Evolutionary conservation across 2,113 vertebrate species (phyloP), one percentile per base, ranked within the genome.

Genomic region (Tylochromis polylepis): DNA sequence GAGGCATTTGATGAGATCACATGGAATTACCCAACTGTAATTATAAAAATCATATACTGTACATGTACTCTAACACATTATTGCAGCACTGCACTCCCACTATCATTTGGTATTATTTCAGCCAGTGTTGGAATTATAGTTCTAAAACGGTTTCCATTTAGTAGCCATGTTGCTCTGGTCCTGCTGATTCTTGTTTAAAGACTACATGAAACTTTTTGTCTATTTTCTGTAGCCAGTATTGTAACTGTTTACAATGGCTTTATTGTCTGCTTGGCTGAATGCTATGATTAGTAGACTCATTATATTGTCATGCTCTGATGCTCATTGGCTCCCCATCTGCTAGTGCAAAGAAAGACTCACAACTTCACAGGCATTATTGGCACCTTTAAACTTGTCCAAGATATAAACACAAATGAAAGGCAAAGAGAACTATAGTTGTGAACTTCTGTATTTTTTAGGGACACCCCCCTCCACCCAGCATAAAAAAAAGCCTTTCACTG

Each of bases 231-330:
- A 65, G 49, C 57, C 82, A 12, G 6, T 20, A 27, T 79, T 89
- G 41, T 51, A 80, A 87, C 81, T 85, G 79, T 58, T 90, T 85
- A 86, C 89, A 92, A 87, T 86, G 72, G 83, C 83, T 87, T 49
- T 11, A 59, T 84, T 82, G 59, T 87, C 58, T 87, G 90, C 92
- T 81, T 46, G 85, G 83, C 88, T 92, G 88, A 89, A 87, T 79
- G 65, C 78, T 87, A 81, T 89, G 94, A 96, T 96, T 95, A 96
- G 88, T 88, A 90, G 89, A 94, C 89, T 95, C 91, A 94, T 95
- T 95, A 93, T 93, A 93, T 89, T 93, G 94, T 94, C 91, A 91
- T 89, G 92, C 94, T 95, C 90, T 24, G 90, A 59, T 93, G 91
- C 92, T 83, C 88, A 89, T 92, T 90, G 86, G 78, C 87, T 93